A percentile compares a stretch with the other conserved stretches of the same genome.
Conservation (phyloP, 2,797 vertebrate species). For the Oceanodroma leucorhoa region DNA sequence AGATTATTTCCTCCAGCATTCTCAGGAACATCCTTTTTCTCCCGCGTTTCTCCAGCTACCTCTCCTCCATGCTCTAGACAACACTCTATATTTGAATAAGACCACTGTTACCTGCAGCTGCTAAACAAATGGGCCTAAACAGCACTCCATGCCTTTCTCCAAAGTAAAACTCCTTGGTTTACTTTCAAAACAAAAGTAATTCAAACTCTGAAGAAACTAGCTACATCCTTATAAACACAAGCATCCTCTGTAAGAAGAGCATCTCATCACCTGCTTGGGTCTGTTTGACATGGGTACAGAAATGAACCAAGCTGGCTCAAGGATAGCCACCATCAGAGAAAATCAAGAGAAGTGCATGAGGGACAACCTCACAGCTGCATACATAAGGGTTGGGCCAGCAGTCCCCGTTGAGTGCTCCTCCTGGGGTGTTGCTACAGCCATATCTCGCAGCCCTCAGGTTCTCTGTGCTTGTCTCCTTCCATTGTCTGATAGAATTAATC, state of each 20-base stretch:
- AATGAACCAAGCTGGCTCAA: not conserved
- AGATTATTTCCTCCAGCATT: not conserved
- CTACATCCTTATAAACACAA: not conserved
- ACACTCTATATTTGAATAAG: not conserved
- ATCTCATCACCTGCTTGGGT: not conserved
- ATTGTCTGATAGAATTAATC: not conserved
- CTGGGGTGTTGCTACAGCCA: rapidly evolving
- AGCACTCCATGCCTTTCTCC: not conserved
- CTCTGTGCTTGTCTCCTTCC: not conserved
- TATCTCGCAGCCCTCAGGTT: not conserved
- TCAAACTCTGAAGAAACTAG: not conserved
- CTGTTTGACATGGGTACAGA: not conserved
- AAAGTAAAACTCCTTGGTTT: not conserved
- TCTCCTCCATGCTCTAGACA: not conserved
- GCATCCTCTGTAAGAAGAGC: not conserved
- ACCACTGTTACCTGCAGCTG: not conserved
- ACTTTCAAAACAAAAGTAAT: not conserved
- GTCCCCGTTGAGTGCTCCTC: not conserved
- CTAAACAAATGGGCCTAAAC: not conserved
- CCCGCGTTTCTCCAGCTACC: not conserved
- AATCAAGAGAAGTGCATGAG: not conserved
- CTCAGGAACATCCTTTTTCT: not conserved
- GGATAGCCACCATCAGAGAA: not conserved
- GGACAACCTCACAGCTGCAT: not conserved
- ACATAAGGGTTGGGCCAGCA: not conserved